phyloP scores from a whole-genome alignment of 1,140 invertebrate species.

The Lepidostoma basale region DNA sequence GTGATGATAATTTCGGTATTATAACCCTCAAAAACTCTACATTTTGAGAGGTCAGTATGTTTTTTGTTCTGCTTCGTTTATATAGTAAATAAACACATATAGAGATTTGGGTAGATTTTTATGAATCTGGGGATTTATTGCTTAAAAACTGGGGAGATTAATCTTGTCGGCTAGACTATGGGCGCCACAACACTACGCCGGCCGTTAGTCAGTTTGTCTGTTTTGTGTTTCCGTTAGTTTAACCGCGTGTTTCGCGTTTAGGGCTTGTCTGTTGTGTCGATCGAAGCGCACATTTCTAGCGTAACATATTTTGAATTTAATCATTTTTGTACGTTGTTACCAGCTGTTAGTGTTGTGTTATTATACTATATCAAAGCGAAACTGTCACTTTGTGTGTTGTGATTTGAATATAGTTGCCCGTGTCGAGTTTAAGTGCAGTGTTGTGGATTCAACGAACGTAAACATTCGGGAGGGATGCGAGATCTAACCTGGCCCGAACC shows the following conservation, averaged over 20 bases:
- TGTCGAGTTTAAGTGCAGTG: too few relatives aligned
- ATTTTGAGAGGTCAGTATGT: not conserved
- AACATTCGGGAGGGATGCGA: constrained; percentile 3
- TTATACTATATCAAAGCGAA: too few relatives aligned
- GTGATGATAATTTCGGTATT: not conserved
- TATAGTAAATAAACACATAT: too few relatives aligned
- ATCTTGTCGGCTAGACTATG: too few relatives aligned
- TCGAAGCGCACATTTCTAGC: not conserved
- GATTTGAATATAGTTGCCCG: not conserved
- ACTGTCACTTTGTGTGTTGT: too few relatives aligned
- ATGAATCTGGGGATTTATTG: too few relatives aligned
- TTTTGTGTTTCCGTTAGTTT: constrained; percentile 25
- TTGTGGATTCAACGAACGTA: constrained; percentile 16
- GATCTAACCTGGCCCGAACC: not conserved
- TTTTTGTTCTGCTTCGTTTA: not conserved
- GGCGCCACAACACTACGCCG: not conserved
- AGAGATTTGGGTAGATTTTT: too few relatives aligned
- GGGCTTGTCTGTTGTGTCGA: constrained; percentile 5
- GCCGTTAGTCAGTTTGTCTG: too few relatives aligned
- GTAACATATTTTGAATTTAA: constrained; percentile 23
- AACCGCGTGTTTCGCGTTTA: constrained; percentile 13
- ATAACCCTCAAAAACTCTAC: not conserved
- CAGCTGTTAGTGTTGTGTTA: too few relatives aligned
- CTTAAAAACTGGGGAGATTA: too few relatives aligned
- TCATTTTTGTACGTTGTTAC: too few relatives aligned